Conservation (phyloP, 2,888 invertebrate genomes). For the Pristionchus exspectatus region DNA sequence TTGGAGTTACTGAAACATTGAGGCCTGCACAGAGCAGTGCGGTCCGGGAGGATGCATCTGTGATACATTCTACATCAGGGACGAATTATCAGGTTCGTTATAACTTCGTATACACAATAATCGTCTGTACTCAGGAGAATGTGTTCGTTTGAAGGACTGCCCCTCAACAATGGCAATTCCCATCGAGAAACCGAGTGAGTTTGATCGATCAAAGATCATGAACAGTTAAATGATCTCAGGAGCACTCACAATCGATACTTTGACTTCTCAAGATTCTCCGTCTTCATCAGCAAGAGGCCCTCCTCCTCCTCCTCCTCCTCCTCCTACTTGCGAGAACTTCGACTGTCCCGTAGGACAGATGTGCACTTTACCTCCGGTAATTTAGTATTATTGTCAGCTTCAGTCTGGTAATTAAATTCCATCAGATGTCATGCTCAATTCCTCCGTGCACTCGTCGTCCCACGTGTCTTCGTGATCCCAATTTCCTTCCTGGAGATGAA, state of each 20-base stretch:
- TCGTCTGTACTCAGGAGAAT: not conserved
- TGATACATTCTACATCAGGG: constrained; percentile 17
- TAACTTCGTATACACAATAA: not conserved
- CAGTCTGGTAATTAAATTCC: not conserved
- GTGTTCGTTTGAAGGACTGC: not conserved
- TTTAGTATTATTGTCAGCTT: no score
- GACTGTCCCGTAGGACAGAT: not conserved
- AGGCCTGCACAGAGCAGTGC: not conserved
- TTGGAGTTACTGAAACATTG: not conserved
- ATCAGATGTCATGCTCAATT: not conserved
- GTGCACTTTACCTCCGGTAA: not conserved
- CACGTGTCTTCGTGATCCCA: not conserved
- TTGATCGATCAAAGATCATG: no score
- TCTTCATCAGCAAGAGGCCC: not conserved
- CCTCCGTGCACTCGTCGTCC: constrained; percentile 24
- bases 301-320: constrained; percentile 23
- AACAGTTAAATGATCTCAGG: not conserved
- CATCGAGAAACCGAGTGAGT: not conserved
- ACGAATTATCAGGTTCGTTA: not conserved
- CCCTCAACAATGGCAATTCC: not conserved
- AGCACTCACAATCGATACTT: not conserved
- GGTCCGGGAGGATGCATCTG: constrained; percentile 23
- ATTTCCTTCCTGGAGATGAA: constrained; percentile 1
- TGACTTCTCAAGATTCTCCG: not conserved
- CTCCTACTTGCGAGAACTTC: not conserved